Evolutionary conservation across 2,113 vertebrate species (phyloP), one percentile per base, ranked within the genome.

Genomic region (Dromaius novaehollandiae): DNA sequence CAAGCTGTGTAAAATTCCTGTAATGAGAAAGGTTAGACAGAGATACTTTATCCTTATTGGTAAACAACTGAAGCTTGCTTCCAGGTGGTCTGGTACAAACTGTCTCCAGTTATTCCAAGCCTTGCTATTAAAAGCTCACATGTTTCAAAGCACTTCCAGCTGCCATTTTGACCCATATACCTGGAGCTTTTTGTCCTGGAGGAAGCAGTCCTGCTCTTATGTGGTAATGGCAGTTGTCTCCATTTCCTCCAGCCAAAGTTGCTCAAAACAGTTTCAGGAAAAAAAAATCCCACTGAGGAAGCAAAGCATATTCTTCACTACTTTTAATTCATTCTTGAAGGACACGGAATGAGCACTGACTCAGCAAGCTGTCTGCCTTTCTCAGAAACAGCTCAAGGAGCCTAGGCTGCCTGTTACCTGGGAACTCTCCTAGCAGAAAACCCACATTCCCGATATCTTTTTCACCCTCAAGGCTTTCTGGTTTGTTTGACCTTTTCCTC

Each of bases 151-250:
- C 55, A 61, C 38, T 15, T 78, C 75, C 68, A 77, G 87, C 82
- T 83, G 70, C 79, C 1, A 1, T 77, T 83, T 66, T 93, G 93
- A 95, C 93, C 76, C 42, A 79, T 90, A 88, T 88, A 96, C 78
- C 85, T 95, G 75, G 82, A 69, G 40, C 82, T 94, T 95, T 60
- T 87, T 93, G 75, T 86, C 36, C 92, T 58, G 66, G 20, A 95
- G 95, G 96, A 96, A 96, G 69, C 18, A 26, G 77, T 84, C 86
- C 89, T 87, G 34, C 73, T 89, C 91, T 93, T 81, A 93, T 51
- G 78, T 66, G 87, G 83, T 77, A 82, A 89, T 60, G 46, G 61
- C 53, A 48, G 86, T 75, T 94, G 50, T 88, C 75, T 91, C 48
- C 11, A 46, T 94, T 97, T 95, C 94, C 87, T 96, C 30, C 28